Evolutionary conservation across 2,888 invertebrate species (phyloP), one percentile per base, ranked within the genome.

Genomic region (Andricus quercusramuli): DNA sequence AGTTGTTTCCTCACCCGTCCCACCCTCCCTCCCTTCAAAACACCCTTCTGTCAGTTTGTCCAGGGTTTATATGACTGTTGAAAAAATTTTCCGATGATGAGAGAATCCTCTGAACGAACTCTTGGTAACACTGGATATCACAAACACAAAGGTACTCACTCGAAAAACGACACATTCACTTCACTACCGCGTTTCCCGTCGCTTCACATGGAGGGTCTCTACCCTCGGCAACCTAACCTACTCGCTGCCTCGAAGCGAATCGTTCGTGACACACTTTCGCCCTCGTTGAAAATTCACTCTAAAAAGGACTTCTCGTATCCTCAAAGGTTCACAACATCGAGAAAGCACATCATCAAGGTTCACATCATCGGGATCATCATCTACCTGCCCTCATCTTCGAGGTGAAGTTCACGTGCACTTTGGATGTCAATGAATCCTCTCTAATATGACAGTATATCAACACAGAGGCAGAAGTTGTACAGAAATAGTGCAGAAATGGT

Each of bases 201-300:
- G 82, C 77, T 67, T 78, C 79, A 79, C 68, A 68, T 78, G 76
- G 68, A 85, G 85, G 70, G 79, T 80, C 59, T 80, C 78, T 79
- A 84, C 80, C 79, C 29, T 77, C 64, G 74, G 32, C 82, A 79
- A 84, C 82, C 80, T 83, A 82, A 84, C 82, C 83, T 81, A 78
- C 70, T 29, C 67, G 32, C 82, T 82, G 80, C 85, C 79, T 78
- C 79, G 76, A 74, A 56, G 80, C 78, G 77, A 80, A 25, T 64
- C 29, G 79, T 78, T 82, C 82, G 84, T 87, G 88, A 86, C 86
- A 87, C 86, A 86, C 86, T 87, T 87, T 86, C 84, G 67, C 82
- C 85, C 32, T 68, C 81, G 78, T 81, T 83, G 47, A 56, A 74
- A 51, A 15, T 77, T 80, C 80, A 79, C 81, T 82, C 78, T 68